Conservation (phyloP, 1,140 invertebrate species). For the Conopomorpha cramerella region DNA sequence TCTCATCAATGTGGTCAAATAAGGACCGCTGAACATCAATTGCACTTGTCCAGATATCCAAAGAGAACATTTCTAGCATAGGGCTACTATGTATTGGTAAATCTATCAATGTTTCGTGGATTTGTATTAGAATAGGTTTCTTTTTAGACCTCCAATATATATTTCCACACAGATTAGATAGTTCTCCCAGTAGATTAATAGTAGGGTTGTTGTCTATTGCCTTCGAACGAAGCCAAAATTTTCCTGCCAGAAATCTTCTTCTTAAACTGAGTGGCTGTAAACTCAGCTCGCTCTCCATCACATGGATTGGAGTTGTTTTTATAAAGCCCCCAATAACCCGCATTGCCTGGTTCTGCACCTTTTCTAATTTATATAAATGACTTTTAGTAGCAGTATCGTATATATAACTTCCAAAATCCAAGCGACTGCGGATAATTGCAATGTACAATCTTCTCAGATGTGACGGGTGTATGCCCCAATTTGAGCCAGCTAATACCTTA, state of each 20-base stretch:
- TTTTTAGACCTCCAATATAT: background rate
- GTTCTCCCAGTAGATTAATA: background rate
- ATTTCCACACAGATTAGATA: background rate
- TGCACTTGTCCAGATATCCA: background rate
- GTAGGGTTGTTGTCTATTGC: background rate
- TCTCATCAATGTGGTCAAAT: background rate
- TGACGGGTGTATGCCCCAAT: background rate
- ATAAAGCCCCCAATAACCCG: background rate
- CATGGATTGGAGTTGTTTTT: background rate
- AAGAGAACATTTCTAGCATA: background rate
- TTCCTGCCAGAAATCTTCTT: background rate
- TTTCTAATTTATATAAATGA: background rate
- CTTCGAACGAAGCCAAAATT: background rate
- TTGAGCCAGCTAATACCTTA: background rate
- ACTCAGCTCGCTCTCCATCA: background rate
- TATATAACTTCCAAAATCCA: background rate
- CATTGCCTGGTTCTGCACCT: background rate
- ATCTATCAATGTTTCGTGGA: background rate
- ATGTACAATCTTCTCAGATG: background rate
- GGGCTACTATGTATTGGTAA: background rate
- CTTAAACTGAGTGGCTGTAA: background rate
- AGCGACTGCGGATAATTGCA: background rate
- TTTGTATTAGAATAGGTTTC: background rate
- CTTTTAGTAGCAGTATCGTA: background rate
- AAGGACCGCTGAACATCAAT: background rate